Evolutionary conservation across 23 tunicate species (phyloP).

Genomic region (Phallusia fumigata): DNA sequence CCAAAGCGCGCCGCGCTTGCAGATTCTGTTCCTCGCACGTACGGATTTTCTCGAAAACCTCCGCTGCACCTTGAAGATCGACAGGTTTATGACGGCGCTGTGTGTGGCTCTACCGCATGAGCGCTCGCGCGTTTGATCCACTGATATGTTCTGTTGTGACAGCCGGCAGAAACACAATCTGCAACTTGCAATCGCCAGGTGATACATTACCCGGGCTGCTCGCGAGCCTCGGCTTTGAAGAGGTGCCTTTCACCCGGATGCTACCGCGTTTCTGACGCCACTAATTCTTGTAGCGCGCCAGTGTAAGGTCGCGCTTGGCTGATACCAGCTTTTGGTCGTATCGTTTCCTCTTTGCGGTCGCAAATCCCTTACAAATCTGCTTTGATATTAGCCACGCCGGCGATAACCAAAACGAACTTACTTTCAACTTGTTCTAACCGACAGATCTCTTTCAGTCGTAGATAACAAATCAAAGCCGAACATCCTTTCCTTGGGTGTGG

Average conservation of each 20-base stretch:
- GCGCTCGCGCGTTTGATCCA: conserved; percentile 3
- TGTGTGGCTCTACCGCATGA: background rate
- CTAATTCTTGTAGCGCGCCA: conserved; percentile 3
- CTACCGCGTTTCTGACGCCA: background rate
- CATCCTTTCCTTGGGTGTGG: background rate
- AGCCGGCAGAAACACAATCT: background rate
- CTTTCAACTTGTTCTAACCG: background rate
- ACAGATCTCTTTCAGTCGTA: background rate
- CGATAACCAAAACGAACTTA: background rate
- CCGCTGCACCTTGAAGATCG: background rate
- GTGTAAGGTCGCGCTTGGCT: background rate
- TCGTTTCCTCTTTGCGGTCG: background rate
- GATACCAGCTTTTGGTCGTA: background rate
- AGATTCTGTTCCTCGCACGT: background rate
- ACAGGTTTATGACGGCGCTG: background rate
- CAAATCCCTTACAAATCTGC: background rate
- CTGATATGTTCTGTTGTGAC: conserved; percentile 5
- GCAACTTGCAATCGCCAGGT: conserved; percentile 9
- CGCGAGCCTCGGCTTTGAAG: background rate
- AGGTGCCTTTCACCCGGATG: background rate
- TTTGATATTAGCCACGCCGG: background rate
- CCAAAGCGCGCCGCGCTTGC: background rate
- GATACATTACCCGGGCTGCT: conserved; percentile 1
- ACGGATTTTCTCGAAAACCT: background rate
- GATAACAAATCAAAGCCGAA: background rate